phyloP scores from a whole-genome alignment of 2,888 invertebrate genomes.

The Thyatira batis region DNA sequence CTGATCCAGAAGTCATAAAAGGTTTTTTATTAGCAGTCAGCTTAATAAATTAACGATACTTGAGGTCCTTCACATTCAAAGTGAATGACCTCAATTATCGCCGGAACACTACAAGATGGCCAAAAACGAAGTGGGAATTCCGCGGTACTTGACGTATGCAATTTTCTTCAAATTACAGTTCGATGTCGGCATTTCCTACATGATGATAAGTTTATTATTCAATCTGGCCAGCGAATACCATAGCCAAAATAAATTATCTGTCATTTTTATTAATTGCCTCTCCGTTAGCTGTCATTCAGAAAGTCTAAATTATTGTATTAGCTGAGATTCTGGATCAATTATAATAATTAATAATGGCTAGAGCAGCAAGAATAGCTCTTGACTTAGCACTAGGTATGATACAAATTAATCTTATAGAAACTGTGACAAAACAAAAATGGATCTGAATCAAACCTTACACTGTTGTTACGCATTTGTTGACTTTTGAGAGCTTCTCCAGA shows the following conservation, averaged over 20 bases:
- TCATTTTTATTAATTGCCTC: not conserved
- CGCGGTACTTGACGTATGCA: not conserved
- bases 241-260: not conserved
- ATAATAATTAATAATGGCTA: conserved; percentile 43
- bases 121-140: not conserved
- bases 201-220: not conserved
- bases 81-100: not conserved
- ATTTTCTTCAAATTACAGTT: not conserved
- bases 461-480: not conserved
- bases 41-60: not conserved
- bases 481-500: not conserved
- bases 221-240: not conserved
- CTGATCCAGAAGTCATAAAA: no score
- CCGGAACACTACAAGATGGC: not conserved
- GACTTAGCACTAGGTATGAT: conserved; percentile 61
- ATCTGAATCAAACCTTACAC: conserved; percentile 8
- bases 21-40: not conserved
- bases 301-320: conserved; percentile 12
- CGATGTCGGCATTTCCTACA: not conserved
- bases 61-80: not conserved
- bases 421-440: conserved; percentile 64
- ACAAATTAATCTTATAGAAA: conserved; percentile 41
- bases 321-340: conserved; percentile 4
- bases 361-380: conserved; percentile 53
- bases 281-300: not conserved